Evolutionary conservation across 2,888 invertebrate genomes (phyloP), one percentile per base, ranked within the genome.

Genomic region (Agelastica alni): DNA sequence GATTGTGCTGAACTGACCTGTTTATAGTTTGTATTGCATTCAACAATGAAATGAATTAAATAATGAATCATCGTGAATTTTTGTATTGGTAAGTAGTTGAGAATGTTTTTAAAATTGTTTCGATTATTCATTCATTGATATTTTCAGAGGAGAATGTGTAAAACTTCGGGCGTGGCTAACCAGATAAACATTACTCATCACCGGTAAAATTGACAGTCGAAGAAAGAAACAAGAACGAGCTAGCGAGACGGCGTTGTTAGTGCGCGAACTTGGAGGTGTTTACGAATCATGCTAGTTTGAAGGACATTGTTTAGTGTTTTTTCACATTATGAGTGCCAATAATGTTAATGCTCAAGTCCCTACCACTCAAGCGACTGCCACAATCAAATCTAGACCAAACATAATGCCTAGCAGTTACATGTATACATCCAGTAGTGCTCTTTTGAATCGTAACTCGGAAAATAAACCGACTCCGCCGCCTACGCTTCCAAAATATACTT

Each of bases 401-500:
- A 77, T 77, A 43, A 77, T 76, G 75, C 83, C 84, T 41, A 83
- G 83, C 73, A 83, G 83, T 74, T 84, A 84, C 73, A 80, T 83
- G 67, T 84, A 84, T 71, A 84, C 84, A 18, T 83, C 84, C 56
- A 84, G 80, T 66, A 83, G 83, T 56, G 83, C 83, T 30, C 74
- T 85, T 64, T 78, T 85, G 51, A 84, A 84, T 39, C 79, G 84
- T 52, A 80, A 81, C 55, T 82, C 69, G 18, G 70, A 73, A 56
- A 76, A 76, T 64, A 75, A 85, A 60, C 88, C 88, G 49, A 86
- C 86, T 65, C 89, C 89, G 64, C 89, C 89, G 56, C 89, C 90
- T 47, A 88, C 89, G 44, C 78, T 89, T 67, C 89, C 89, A 30
- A 89, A 89, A 74, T 89, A 89, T 74, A 88, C 89, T 68, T 85